phyloP scores from a whole-genome alignment of 2,797 vertebrate species.

The Alauda arvensis region DNA sequence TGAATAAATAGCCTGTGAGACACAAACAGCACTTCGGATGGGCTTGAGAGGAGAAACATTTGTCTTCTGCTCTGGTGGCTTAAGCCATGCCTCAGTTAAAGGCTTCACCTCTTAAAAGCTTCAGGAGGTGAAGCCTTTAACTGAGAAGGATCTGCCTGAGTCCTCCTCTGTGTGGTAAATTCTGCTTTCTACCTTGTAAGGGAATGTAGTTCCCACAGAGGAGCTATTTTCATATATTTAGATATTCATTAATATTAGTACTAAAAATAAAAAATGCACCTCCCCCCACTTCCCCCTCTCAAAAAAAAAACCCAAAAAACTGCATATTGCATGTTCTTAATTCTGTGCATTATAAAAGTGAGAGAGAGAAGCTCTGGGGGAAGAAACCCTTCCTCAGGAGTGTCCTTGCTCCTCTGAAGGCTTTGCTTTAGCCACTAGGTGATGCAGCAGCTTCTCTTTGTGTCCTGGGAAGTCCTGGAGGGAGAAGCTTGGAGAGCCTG shows the following conservation, averaged over 20 bases:
- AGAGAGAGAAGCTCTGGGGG: neutral
- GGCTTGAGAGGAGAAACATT: neutral
- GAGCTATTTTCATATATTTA: neutral
- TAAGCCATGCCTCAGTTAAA: neutral
- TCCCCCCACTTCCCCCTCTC: too few relatives aligned
- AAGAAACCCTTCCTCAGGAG: neutral
- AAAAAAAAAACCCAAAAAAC: too few relatives aligned
- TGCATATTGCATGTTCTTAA: neutral
- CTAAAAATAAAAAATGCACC: neutral
- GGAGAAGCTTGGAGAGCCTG: neutral
- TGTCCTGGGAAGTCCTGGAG: neutral
- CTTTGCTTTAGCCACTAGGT: neutral
- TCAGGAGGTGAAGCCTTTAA: neutral
- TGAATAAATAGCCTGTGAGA: neutral
- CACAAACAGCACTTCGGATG: neutral
- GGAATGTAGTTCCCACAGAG: neutral
- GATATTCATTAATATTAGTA: neutral
- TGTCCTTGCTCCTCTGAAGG: neutral
- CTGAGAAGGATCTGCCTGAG: neutral
- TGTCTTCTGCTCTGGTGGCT: neutral
- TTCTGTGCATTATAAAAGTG: neutral
- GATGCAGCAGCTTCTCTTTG: conserved; percentile 37
- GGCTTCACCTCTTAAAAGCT: too few relatives aligned
- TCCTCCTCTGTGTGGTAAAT: rapidly evolving
- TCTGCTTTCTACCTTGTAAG: neutral